Conservation (phyloP, 2,888 invertebrate genomes). For the Hydrotaea diabolus region DNA sequence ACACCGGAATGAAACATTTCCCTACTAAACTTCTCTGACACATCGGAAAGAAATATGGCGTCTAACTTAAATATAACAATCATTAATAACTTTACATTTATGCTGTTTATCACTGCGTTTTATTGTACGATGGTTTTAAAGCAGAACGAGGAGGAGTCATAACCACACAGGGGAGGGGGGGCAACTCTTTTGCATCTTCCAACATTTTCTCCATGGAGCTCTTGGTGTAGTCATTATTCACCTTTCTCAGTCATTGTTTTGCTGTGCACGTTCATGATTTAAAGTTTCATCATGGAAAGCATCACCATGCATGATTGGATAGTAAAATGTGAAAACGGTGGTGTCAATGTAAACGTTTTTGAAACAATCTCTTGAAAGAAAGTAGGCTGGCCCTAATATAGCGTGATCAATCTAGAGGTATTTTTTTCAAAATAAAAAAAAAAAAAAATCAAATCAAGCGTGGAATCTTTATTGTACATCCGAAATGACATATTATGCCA, state of each 20-base stretch:
- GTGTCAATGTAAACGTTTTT: not conserved
- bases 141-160: too few relatives aligned
- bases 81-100: constrained; percentile 37
- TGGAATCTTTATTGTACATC: too few relatives aligned
- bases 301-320: constrained; percentile 1
- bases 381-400: too few relatives aligned
- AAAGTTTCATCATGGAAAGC: not conserved
- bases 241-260: not conserved
- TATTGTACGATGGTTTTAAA: not conserved
- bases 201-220: too few relatives aligned
- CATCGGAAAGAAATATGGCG: not conserved
- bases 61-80: constrained; percentile 3
- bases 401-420: too few relatives aligned
- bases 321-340: not conserved
- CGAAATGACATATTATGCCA: too few relatives aligned
- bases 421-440: too few relatives aligned
- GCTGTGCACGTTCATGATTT: not conserved
- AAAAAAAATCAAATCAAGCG: too few relatives aligned
- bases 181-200: too few relatives aligned
- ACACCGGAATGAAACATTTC: not conserved
- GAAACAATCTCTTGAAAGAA: too few relatives aligned
- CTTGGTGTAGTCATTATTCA: not conserved
- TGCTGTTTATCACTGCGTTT: not conserved
- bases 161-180: too few relatives aligned
- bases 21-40: constrained; percentile 27